Conservation (phyloP, 2,113 vertebrate species). For the Phasianus colchicus region DNA sequence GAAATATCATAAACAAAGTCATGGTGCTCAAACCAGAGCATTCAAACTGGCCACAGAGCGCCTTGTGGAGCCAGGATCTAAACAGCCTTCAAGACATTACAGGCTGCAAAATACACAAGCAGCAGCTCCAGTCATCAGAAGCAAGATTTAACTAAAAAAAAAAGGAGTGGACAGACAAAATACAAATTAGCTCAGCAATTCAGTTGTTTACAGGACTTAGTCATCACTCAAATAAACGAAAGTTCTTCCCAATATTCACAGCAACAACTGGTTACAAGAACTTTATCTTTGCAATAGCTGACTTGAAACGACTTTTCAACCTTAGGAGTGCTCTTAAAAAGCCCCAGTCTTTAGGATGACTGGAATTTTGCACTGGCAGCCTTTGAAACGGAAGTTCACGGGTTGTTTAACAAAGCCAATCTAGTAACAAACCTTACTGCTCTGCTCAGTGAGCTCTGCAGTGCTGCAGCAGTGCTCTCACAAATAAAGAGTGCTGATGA, state of each 20-base stretch:
- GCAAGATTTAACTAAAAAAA: slow-evolving; percentile 2
- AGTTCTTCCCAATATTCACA: background rate
- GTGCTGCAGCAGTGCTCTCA: background rate
- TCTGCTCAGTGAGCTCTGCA: background rate
- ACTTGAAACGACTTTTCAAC: background rate
- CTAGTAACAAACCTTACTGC: rapidly evolving
- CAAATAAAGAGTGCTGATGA: background rate
- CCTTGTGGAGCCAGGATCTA: slow-evolving; percentile 6
- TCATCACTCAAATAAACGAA: background rate
- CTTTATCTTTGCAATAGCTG: background rate
- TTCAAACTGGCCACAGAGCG: background rate
- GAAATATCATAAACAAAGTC: background rate
- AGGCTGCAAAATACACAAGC: slow-evolving; percentile 39
- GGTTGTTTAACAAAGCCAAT: rapidly evolving
- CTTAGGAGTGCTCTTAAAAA: background rate
- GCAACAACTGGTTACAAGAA: background rate
- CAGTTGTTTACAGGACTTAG: slow-evolving; percentile 29
- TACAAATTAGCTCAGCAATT: slow-evolving; percentile 25
- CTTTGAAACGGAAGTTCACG: background rate
- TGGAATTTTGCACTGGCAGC: background rate
- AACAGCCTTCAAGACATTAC: slow-evolving; percentile 44
- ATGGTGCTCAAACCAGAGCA: slow-evolving; percentile 29
- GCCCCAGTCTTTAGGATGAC: background rate
- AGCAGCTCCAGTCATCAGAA: slow-evolving; percentile 38
- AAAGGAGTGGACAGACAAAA: slow-evolving; percentile 29